Conservation (phyloP, 2,888 invertebrate genomes). For the Sarcophaga carnaria region DNA sequence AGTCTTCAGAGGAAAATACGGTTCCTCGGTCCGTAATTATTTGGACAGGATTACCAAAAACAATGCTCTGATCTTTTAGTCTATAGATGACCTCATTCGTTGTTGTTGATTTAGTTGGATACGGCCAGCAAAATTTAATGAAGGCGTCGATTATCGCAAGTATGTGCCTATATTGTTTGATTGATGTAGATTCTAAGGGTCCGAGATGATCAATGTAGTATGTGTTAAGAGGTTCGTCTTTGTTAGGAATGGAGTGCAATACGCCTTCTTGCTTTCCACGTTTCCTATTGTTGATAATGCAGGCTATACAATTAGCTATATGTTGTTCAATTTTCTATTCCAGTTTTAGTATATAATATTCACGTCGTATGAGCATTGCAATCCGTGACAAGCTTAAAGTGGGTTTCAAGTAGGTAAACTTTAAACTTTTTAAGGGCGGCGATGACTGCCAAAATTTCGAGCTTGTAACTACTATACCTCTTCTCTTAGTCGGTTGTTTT, state of each 20-base stretch:
- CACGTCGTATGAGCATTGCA: constrained; percentile 60
- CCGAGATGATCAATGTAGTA: constrained; percentile 71
- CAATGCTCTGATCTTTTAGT: constrained; percentile 69
- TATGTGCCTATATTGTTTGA: constrained; percentile 65
- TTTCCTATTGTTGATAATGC: constrained; percentile 67
- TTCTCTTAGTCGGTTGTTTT: constrained; percentile 59
- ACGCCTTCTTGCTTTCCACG: constrained; percentile 76
- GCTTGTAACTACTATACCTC: constrained; percentile 69
- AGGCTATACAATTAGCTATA: constrained; percentile 63
- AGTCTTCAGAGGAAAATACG: constrained; percentile 72
- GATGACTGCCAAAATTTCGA: constrained; percentile 72
- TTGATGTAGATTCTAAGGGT: constrained; percentile 67
- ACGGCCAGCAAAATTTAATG: constrained; percentile 46
- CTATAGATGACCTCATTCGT: constrained; percentile 5
- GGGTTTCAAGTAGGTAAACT: constrained; percentile 68
- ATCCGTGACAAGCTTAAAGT: constrained; percentile 60
- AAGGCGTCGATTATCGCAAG: constrained; percentile 61
- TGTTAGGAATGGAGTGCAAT: constrained; percentile 75
- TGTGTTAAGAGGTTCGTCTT: constrained; percentile 73
- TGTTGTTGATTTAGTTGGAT: constrained; percentile 1
- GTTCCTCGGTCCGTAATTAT: constrained; percentile 77
- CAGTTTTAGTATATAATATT: constrained; percentile 63
- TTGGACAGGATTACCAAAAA: constrained; percentile 77
- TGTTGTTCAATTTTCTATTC: constrained; percentile 47
- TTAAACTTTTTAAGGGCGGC: constrained; percentile 71